Percentiles rank a stretch among this genome's conserved stretches.
Conservation (phyloP, 2,888 invertebrate species). For the Vanessa cardui region DNA sequence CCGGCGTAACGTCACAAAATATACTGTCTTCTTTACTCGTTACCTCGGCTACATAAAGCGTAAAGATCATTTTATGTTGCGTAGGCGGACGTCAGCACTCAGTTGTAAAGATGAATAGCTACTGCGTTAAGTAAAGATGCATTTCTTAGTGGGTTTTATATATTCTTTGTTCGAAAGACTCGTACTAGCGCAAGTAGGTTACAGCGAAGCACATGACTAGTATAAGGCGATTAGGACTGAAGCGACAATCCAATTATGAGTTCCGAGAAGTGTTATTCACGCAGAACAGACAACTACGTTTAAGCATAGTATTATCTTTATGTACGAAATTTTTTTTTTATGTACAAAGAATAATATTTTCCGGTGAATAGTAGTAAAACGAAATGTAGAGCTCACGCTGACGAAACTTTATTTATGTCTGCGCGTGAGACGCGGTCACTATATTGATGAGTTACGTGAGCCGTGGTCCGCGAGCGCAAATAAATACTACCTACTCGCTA, state of each 20-base stretch:
- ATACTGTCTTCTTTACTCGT: conserved; percentile 41
- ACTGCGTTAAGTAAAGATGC: not conserved
- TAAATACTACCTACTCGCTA: conserved; percentile 5
- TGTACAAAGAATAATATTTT: not conserved
- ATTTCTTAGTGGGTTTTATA: not conserved
- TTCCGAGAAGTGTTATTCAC: conserved; percentile 24
- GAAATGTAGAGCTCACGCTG: conserved; percentile 2
- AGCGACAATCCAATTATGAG: conserved; percentile 35
- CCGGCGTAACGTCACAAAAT: conserved; percentile 53
- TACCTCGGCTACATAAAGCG: not conserved
- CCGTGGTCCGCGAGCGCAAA: conserved; percentile 4
- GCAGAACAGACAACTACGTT: conserved; percentile 2
- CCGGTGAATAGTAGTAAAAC: not conserved
- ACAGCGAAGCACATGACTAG: not conserved
- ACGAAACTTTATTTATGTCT: conserved; percentile 14
- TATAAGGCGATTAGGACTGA: conserved; percentile 30
- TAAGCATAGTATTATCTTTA: not conserved
- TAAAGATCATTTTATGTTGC: conserved; percentile 25
- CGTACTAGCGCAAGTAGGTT: not conserved
- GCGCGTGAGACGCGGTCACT: conserved; percentile 11
- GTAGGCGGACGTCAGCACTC: conserved; percentile 16
- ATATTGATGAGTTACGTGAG: conserved; percentile 4
- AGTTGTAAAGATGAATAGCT: conserved; percentile 4
- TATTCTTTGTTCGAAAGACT: not conserved
- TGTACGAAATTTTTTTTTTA: conserved; percentile 16